phyloP scores from a whole-genome alignment of 1,140 invertebrate species.

The Ladona fulva region DNA sequence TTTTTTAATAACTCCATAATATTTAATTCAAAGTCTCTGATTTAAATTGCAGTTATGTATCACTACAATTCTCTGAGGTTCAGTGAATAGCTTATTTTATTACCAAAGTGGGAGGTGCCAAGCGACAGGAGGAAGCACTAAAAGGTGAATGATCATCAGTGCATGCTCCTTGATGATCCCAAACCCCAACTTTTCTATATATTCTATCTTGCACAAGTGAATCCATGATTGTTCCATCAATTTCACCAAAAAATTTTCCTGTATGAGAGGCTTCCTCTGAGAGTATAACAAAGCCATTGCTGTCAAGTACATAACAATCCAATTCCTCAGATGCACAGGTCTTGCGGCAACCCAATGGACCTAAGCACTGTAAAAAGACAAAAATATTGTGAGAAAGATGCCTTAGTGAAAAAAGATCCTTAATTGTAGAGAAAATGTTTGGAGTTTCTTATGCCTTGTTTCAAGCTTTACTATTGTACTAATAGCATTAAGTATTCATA shows the following conservation, averaged over 20 bases:
- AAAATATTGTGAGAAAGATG: too few relatives aligned
- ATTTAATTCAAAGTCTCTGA: too few relatives aligned
- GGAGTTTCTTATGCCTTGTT: too few relatives aligned
- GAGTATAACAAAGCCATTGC: slow-evolving; percentile 88
- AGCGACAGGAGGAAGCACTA: slow-evolving; percentile 41
- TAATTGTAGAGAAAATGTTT: too few relatives aligned
- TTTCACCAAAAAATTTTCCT: slow-evolving; percentile 83
- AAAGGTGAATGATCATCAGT: slow-evolving; percentile 62
- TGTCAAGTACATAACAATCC: slow-evolving; percentile 86
- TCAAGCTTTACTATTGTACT: too few relatives aligned
- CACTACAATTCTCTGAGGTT: too few relatives aligned
- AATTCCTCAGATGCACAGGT: slow-evolving; percentile 76
- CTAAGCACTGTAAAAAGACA: slow-evolving; percentile 55
- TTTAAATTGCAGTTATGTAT: too few relatives aligned
- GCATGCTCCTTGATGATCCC: slow-evolving; percentile 83
- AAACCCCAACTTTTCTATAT: slow-evolving; percentile 72
- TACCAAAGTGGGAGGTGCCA: background rate
- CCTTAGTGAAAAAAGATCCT: too few relatives aligned
- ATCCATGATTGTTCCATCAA: slow-evolving; percentile 92
- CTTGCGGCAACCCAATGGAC: slow-evolving; percentile 58
- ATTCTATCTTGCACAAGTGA: slow-evolving; percentile 82
- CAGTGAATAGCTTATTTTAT: too few relatives aligned
- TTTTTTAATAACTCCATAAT: too few relatives aligned
- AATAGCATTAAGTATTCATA: too few relatives aligned
- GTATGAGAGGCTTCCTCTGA: slow-evolving; percentile 76